A percentile compares a stretch with the other conserved stretches of the same genome.
These are phyloP conservation scores for Protosalanx chinensis DNA, from an alignment of 2,797 vertebrate species.

Conservation along the genomic window DNA sequence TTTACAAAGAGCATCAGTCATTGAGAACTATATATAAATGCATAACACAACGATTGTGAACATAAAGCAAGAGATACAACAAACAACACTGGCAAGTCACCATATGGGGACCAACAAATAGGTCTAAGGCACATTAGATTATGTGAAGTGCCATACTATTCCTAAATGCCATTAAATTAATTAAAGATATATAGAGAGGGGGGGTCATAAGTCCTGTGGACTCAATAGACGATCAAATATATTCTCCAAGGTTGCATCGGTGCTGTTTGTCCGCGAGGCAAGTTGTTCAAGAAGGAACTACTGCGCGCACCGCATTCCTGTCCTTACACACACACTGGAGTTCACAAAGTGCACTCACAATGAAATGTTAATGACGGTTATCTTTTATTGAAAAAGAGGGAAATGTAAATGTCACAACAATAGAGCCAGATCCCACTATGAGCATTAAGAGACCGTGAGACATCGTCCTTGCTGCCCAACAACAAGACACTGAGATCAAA, in stretches of 20 bases:
- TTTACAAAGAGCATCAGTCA: too few relatives aligned
- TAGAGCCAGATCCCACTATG: conserved; percentile 56
- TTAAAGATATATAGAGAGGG: too few relatives aligned
- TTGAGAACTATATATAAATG: too few relatives aligned
- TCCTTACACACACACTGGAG: conserved; percentile 58
- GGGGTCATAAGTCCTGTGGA: conserved; percentile 60
- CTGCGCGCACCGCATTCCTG: conserved; percentile 40
- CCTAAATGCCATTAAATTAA: too few relatives aligned
- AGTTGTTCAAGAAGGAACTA: conserved; percentile 46
- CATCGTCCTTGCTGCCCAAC: not conserved
- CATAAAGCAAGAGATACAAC: too few relatives aligned
- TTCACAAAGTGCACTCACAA: conserved; percentile 49
- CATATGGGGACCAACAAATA: too few relatives aligned
- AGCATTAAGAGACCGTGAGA: conserved; percentile 43
- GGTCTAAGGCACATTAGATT: too few relatives aligned
- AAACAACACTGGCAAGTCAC: too few relatives aligned
- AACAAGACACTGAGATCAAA: not conserved
- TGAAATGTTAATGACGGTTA: conserved; percentile 68
- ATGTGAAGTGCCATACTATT: too few relatives aligned
- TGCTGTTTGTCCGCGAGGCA: conserved; percentile 55
- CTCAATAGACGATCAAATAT: conserved; percentile 50
- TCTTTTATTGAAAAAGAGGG: conserved; percentile 66
- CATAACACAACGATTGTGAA: too few relatives aligned
- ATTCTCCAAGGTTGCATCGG: conserved; percentile 61
- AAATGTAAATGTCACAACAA: conserved; percentile 69